phyloP scores from a whole-genome alignment of 2,888 invertebrate genomes.

The Cerceris ruficornis region DNA sequence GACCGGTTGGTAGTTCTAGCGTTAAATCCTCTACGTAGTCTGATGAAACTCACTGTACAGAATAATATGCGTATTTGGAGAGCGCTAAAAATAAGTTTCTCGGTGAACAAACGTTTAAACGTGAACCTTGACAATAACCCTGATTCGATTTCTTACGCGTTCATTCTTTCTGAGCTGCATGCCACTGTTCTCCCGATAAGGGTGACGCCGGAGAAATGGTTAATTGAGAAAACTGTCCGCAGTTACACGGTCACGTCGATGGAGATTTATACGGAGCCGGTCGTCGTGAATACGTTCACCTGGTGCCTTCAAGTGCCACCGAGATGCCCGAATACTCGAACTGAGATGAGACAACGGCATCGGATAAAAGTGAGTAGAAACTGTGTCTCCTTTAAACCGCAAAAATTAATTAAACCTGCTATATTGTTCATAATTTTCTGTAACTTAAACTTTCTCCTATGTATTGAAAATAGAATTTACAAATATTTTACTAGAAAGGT shows the following conservation, averaged over 20 bases:
- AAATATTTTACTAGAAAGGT: no score
- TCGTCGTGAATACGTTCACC: constrained; percentile 87
- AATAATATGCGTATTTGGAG: no score
- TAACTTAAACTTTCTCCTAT: no score
- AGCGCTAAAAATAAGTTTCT: no score
- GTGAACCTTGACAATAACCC: constrained; percentile 57
- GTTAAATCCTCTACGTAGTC: no score
- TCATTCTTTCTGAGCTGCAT: constrained; percentile 26
- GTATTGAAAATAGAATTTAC: no score
- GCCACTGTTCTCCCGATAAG: constrained; percentile 51
- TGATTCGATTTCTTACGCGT: constrained; percentile 34
- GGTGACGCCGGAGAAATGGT: constrained; percentile 33
- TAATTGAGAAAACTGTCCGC: constrained; percentile 57
- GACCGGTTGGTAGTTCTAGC: no score
- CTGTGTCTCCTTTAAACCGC: neutral
- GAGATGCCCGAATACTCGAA: constrained; percentile 89
- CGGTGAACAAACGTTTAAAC: no score
- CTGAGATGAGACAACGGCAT: constrained; percentile 87
- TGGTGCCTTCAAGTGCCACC: constrained; percentile 92
- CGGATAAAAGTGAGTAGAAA: constrained; percentile 86
- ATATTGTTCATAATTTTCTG: no score
- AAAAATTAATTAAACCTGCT: no score
- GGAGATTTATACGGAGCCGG: constrained; percentile 86
- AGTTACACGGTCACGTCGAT: constrained; percentile 87
- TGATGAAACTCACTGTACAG: no score